These are phyloP conservation scores for Heliopora coerulea DNA, from an alignment of 92 coral and sea anemone species.

Conservation along the genomic window DNA sequence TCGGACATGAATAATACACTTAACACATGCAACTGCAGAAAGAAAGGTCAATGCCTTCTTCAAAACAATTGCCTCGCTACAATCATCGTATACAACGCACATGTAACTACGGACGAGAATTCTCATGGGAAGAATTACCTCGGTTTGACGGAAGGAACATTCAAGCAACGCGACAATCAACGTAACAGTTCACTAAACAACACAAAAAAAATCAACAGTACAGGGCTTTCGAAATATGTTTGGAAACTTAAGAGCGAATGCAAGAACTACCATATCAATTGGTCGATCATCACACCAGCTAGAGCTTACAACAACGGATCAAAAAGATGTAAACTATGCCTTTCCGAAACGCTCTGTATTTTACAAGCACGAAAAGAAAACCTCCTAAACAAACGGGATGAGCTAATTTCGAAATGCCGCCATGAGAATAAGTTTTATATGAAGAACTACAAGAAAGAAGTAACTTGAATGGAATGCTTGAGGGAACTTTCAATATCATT, in stretches of 20 bases:
- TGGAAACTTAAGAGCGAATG: slow-evolving; percentile 38
- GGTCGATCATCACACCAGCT: slow-evolving; percentile 26
- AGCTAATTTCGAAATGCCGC: not conserved
- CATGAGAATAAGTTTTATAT: not conserved
- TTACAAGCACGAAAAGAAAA: not conserved
- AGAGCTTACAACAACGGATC: slow-evolving; percentile 24
- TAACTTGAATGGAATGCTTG: too few species aligned
- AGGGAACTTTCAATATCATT: too few species aligned
- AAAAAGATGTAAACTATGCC: slow-evolving; percentile 34
- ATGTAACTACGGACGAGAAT: not conserved
- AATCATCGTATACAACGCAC: not conserved
- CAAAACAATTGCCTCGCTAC: too few species aligned
- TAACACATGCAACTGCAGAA: too few species aligned
- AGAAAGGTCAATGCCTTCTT: too few species aligned
- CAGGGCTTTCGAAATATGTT: slow-evolving; percentile 32
- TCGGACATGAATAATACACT: too few species aligned
- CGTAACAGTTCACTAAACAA: slow-evolving; percentile 37
- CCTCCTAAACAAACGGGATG: not conserved
- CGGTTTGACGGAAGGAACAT: slow-evolving; percentile 37
- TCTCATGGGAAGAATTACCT: slow-evolving; percentile 22
- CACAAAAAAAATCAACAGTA: slow-evolving; percentile 11
- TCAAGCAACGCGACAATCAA: slow-evolving; percentile 37
- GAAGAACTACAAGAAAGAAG: not conserved
- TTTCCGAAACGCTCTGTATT: slow-evolving; percentile 9
- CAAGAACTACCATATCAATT: not conserved